Conservation (phyloP, 2,113 vertebrate species). For the Caranx ignobilis region DNA sequence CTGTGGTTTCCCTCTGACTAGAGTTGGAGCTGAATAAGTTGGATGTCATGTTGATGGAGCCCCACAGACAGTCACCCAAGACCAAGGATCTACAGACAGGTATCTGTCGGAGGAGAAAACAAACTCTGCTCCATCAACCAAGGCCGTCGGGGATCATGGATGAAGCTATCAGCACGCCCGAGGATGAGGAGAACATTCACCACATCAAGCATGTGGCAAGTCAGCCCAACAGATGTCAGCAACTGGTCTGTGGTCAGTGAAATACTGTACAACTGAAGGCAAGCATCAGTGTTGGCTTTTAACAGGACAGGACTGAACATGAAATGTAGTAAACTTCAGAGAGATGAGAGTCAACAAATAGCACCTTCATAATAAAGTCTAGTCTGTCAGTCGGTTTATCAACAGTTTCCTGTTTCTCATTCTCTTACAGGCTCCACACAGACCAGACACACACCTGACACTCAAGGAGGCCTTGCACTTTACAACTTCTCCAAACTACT, state of each 20-base stretch:
- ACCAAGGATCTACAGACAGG: constrained; percentile 86
- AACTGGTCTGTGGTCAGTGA: neutral
- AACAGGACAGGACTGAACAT: neutral
- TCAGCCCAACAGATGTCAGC: neutral
- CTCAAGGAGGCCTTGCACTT: constrained; percentile 84
- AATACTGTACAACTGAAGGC: neutral
- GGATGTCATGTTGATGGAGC: constrained; percentile 85
- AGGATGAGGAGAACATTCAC: constrained; percentile 88
- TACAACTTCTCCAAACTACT: constrained; percentile 88
- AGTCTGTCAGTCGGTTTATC: too few relatives aligned
- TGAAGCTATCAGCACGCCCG: constrained; percentile 78
- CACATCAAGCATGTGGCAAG: constrained; percentile 90
- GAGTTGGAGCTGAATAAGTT: constrained; percentile 91
- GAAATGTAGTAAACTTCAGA: neutral
- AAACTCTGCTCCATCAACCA: constrained; percentile 86
- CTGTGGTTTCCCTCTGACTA: constrained; percentile 47
- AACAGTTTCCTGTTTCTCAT: neutral
- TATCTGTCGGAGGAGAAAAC: constrained; percentile 86
- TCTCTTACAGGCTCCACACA: constrained; percentile 88
- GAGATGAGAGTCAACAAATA: too few relatives aligned
- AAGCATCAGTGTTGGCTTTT: too few relatives aligned
- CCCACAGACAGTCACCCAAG: constrained; percentile 90
- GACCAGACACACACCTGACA: constrained; percentile 88
- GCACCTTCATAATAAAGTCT: too few relatives aligned
- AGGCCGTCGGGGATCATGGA: constrained; percentile 85